Evolutionary conservation across 1,140 invertebrate genomes (phyloP).

Genomic region (Bombus confusus): DNA sequence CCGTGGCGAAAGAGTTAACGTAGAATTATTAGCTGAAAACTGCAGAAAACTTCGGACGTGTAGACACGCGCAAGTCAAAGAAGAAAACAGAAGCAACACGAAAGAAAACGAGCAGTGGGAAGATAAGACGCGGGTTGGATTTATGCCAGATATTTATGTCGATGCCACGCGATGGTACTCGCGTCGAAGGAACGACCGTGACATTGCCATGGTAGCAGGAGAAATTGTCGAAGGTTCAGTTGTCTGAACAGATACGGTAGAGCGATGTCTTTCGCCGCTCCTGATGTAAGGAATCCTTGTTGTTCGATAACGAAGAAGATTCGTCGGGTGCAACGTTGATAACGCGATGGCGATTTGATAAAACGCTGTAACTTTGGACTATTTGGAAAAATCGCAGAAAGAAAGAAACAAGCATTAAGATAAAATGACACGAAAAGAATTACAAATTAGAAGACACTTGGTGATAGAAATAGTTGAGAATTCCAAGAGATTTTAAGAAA

Average conservation of each 20-base stretch:
- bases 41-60: neutral
- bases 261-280: neutral
- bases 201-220: slow-evolving; percentile 41
- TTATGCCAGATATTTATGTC: slow-evolving; percentile 61
- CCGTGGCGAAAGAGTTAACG: neutral
- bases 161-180: slow-evolving; percentile 22
- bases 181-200: slow-evolving; percentile 43
- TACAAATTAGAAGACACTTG: no score
- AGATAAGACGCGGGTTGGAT: slow-evolving; percentile 51
- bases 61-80: neutral
- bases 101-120: neutral
- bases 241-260: neutral
- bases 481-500: no score
- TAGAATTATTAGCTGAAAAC: neutral
- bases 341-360: neutral
- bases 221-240: slow-evolving; percentile 15
- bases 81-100: neutral
- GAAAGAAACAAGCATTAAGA: neutral
- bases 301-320: neutral
- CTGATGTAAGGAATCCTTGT: neutral
- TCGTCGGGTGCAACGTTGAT: neutral
- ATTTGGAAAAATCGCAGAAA: neutral
- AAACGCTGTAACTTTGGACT: neutral
- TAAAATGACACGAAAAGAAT: neutral
- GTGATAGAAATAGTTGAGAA: no score